Conservation (phyloP, 1,140 invertebrate genomes). For the Calliphora vicina region DNA sequence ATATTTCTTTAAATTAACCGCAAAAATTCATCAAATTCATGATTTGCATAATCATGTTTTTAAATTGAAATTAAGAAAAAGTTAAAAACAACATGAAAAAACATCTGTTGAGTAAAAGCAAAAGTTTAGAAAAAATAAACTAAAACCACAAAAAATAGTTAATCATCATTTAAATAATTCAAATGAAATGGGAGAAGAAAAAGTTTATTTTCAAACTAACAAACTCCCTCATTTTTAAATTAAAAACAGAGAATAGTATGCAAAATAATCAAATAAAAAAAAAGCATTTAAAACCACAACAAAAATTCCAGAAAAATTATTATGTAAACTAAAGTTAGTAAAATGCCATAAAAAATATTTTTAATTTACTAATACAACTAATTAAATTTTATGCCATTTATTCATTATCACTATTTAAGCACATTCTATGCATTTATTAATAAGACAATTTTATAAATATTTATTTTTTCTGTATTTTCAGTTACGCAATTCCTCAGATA, state of each 20-base stretch:
- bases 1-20: not conserved
- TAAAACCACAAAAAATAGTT: not conserved
- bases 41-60: conserved; percentile 11
- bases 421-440: not conserved
- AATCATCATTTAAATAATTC: not conserved
- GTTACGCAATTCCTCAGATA: conserved; percentile 74
- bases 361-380: no score
- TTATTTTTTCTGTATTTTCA: conserved; percentile 60
- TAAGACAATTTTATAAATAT: not conserved
- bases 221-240: not conserved
- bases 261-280: not conserved
- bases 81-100: no score
- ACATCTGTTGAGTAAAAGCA: not conserved
- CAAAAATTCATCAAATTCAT: not conserved
- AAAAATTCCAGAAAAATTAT: no score
- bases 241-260: not conserved
- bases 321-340: no score
- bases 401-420: no score
- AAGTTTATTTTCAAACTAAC: not conserved
- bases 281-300: not conserved
- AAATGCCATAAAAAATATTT: no score
- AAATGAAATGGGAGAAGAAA: not conserved
- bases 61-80: conserved; percentile 1
- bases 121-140: not conserved
- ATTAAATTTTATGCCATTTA: no score